These are phyloP conservation scores for Numenius arquata DNA, from an alignment of 2,113 vertebrate genomes.

Conservation along the genomic window DNA sequence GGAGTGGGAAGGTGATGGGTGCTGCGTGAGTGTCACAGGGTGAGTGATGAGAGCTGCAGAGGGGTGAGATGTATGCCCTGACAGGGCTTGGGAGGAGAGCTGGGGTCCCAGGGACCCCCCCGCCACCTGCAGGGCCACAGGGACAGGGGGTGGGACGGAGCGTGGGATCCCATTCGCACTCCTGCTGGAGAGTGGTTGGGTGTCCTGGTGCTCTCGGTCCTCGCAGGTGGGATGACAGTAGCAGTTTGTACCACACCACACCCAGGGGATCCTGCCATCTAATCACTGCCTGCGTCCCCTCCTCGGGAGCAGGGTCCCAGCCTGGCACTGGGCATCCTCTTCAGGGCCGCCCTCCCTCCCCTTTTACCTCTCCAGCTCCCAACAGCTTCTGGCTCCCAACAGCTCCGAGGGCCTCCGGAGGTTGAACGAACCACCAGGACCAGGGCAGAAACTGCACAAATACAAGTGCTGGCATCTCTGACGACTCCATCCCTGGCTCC, in stretches of 20 bases:
- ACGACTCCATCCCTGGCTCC: not conserved
- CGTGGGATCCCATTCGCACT: rapidly evolving
- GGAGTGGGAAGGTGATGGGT: not conserved
- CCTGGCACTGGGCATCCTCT: too few species aligned
- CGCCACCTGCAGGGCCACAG: rapidly evolving
- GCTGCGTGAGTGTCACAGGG: not conserved
- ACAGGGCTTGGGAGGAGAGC: not conserved
- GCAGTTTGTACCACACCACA: not conserved
- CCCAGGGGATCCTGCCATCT: rapidly evolving
- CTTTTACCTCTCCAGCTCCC: not conserved
- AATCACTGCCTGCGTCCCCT: rapidly evolving
- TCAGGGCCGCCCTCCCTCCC: not conserved
- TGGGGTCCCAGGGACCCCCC: not conserved
- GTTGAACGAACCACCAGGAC: rapidly evolving
- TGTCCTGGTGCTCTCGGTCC: not conserved
- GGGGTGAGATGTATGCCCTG: not conserved
- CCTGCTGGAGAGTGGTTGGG: rapidly evolving
- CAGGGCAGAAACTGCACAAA: rapidly evolving
- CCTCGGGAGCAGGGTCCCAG: not conserved
- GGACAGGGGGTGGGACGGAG: not conserved
- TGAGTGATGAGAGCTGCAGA: not conserved
- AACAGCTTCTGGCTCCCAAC: not conserved
- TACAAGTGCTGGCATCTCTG: rapidly evolving
- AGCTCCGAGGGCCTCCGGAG: rapidly evolving
- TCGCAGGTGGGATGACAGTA: rapidly evolving